phyloP scores from a whole-genome alignment of 2,113 vertebrate genomes.

The Callospermophilus lateralis region DNA sequence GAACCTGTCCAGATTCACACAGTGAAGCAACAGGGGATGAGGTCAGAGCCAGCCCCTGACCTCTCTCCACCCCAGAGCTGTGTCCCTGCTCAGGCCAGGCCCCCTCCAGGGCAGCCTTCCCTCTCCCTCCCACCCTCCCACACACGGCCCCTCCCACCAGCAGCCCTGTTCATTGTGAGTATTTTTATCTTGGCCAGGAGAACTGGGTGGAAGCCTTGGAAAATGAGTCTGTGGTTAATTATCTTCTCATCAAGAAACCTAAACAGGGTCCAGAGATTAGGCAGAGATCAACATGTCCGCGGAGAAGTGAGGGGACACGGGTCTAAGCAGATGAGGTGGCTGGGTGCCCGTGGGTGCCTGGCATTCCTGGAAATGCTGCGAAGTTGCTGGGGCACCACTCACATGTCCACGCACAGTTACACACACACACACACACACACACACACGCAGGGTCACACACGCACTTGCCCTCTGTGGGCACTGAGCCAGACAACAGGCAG shows the following conservation, averaged over 20 bases:
- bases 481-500: background rate
- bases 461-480: background rate
- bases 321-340: background rate
- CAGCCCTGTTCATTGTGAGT: slow-evolving; percentile 25
- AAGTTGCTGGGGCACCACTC: background rate
- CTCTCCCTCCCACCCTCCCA: background rate
- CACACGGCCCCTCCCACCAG: background rate
- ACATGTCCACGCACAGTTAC: background rate
- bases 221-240: slow-evolving; percentile 70
- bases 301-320: background rate
- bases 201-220: slow-evolving; percentile 20
- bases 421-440: background rate
- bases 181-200: slow-evolving; percentile 59
- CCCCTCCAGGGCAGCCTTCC: background rate
- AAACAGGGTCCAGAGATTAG: background rate
- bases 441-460: background rate
- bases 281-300: background rate
- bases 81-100: background rate
- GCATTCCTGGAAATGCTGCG: background rate
- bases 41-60: background rate
- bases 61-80: background rate
- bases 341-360: background rate
- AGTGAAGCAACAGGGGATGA: background rate
- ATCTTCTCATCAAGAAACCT: slow-evolving; percentile 66
- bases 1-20: background rate